A percentile compares a stretch with the other conserved stretches of the same genome.
These are phyloP conservation scores for Fratercula arctica DNA, from an alignment of 2,797 vertebrate genomes.

Conservation along the genomic window DNA sequence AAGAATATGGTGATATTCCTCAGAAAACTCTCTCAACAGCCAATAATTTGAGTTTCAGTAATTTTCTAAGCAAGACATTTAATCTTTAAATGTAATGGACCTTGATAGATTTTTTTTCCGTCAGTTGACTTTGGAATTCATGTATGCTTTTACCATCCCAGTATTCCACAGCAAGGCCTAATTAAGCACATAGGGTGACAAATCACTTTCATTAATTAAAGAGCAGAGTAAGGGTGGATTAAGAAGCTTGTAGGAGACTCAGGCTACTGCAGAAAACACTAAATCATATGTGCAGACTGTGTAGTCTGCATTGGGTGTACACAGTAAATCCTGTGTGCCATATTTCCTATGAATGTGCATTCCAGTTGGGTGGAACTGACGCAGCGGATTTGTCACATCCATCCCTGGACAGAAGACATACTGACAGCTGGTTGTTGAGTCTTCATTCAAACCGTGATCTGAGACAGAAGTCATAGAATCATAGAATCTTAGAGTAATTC, in stretches of 20 bases:
- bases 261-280: neutral
- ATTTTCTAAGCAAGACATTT: neutral
- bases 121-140: neutral
- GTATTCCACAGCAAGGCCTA: neutral
- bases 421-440: neutral
- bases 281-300: neutral
- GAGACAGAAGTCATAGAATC: neutral
- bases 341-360: neutral
- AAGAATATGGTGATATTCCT: neutral
- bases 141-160: neutral
- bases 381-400: neutral
- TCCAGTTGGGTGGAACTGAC: neutral
- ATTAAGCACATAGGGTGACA: neutral
- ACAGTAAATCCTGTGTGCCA: accelerated
- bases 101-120: neutral
- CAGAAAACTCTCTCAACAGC: neutral
- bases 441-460: neutral
- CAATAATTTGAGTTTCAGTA: neutral
- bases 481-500: neutral
- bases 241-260: neutral
- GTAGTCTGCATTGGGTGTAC: neutral
- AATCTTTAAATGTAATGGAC: neutral
- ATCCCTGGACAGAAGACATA: neutral
- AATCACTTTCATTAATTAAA: neutral
- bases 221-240: neutral